Conservation (phyloP, 2,113 vertebrate genomes). For the Macrotus californicus region DNA sequence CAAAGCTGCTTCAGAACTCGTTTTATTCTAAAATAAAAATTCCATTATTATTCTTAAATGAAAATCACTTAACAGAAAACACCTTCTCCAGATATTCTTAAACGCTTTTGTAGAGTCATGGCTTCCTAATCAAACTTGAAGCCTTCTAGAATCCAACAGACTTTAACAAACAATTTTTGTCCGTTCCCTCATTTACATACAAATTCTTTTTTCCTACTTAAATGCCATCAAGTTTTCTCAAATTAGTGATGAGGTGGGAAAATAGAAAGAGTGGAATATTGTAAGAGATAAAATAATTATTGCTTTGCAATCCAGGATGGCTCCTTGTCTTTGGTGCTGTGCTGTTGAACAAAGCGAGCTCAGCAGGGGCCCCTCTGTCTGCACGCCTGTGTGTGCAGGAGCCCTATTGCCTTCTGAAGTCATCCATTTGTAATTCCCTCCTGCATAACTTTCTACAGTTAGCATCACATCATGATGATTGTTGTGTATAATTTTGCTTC, state of each 20-base stretch:
- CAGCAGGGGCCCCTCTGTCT: not conserved
- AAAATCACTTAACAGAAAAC: slow-evolving; percentile 41
- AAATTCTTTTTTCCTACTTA: slow-evolving; percentile 51
- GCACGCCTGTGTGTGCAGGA: fast-evolving
- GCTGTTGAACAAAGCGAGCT: not conserved
- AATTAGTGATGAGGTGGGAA: slow-evolving; percentile 35
- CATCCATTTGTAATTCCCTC: not conserved
- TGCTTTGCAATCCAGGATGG: not conserved
- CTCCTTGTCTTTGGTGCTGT: not conserved
- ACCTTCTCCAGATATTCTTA: slow-evolving; percentile 30
- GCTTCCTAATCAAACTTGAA: slow-evolving; percentile 51
- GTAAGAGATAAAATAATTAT: slow-evolving; percentile 49
- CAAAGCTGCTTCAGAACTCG: slow-evolving; percentile 2
- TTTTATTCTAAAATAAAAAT: slow-evolving; percentile 50
- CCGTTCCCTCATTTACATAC: slow-evolving; percentile 23
- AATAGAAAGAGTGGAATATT: slow-evolving; percentile 26
- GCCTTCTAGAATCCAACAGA: slow-evolving; percentile 38
- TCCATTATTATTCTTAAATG: slow-evolving; percentile 44
- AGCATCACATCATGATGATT: not conserved
- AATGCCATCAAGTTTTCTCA: slow-evolving; percentile 47
- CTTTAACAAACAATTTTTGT: slow-evolving; percentile 44
- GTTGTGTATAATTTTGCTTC: not conserved
- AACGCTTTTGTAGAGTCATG: not conserved
- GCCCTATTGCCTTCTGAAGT: not conserved
- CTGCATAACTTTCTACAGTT: not conserved